Base-by-base conservation (phyloP, 2,888 invertebrate species). In the Hirtodrosophila duncani region DNA sequence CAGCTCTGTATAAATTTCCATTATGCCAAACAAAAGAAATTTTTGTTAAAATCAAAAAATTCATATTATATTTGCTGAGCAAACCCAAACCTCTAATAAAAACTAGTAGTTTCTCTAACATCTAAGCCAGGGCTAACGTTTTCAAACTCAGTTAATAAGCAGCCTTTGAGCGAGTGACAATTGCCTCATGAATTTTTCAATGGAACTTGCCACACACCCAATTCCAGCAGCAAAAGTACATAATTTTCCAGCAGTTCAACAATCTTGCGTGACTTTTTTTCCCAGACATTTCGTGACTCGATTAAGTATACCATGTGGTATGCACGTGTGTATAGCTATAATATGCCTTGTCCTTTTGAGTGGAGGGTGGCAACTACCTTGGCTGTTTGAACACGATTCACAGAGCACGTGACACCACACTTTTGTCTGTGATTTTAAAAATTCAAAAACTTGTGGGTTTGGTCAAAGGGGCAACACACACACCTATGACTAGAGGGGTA, bases 181-280 rank as follows among this genome's bases (percentile, higher is more conserved):
- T 63, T 60, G 63, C 58, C 59, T 59, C 48, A 72, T 79, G 80
- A 72, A 72, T 79, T 79, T 75, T 79, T 59, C 20, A 72, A 59
- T 41, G 61, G 42, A 53, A 43, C 48, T 11, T 36, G 43, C 44
- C 42, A 53, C 48, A 24, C 18, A 34, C 26, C 8, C 30, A 29
- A 44, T 13, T n/a, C 13, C 20, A 9, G 20, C 34, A 20, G 30
- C 24, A 17, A 52, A 30, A 51, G 64, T 58, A 57, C 71, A 67
- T 72, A 64, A 79, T 75, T 79, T 79, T 67, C 64, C 58, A 62
- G 52, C 61, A 57, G 61, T 66, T 68, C 69, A 66, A 68, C 52
- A 64, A 68, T 64, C 71, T 70, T 50, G 71, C 80, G 71, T 67
- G 71, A 71, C 77, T 71, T 67, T 67, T n/a, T n/a, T 59, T 46